These are phyloP conservation scores for Sycophila texana DNA, from an alignment of 2,888 invertebrate genomes.

Conservation along the genomic window DNA sequence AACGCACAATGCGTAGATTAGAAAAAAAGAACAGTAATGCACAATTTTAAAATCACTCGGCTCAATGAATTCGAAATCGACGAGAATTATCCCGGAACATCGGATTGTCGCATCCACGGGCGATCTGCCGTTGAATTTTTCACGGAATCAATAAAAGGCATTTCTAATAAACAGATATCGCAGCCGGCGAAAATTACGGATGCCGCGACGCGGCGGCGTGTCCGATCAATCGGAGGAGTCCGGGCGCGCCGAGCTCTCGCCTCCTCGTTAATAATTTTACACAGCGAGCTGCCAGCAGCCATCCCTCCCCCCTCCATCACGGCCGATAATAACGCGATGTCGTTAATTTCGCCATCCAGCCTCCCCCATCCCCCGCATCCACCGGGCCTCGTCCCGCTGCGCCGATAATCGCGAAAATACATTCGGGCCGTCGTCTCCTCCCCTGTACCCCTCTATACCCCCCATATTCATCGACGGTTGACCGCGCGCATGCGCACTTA, in stretches of 20 bases:
- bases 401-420: slow-evolving; percentile 36
- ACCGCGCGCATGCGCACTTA: slow-evolving; percentile 15
- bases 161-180: neutral
- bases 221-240: slow-evolving; percentile 35
- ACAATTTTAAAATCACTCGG: too few species aligned
- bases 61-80: too few species aligned
- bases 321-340: slow-evolving; percentile 32
- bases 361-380: neutral
- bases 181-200: slow-evolving; percentile 10
- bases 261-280: slow-evolving; percentile 42
- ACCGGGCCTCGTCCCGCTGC: neutral
- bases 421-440: neutral
- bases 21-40: too few species aligned
- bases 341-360: slow-evolving; percentile 28
- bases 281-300: neutral
- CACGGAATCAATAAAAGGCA: neutral
- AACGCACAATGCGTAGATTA: too few species aligned
- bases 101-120: too few species aligned
- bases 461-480: neutral
- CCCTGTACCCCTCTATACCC: too few species aligned
- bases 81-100: too few species aligned
- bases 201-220: neutral
- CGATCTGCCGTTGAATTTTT: too few species aligned
- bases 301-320: neutral
- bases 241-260: neutral